Base-by-base conservation (phyloP, 2,888 invertebrate species). In the Gisinianus flammeolus region DNA sequence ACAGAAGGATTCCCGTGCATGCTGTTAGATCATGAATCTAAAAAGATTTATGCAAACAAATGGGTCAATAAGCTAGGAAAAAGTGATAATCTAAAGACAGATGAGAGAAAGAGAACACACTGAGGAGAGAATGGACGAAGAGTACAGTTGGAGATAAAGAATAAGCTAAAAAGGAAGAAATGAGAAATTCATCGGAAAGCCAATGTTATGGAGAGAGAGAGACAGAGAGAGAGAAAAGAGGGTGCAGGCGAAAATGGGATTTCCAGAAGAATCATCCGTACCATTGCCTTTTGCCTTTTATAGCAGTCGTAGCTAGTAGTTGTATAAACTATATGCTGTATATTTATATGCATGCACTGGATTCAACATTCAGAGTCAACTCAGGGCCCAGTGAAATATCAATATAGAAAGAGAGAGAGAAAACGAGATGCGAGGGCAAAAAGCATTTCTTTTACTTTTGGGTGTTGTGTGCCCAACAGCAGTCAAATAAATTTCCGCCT, bases 401-500 rank as follows among this genome's bases (percentile, higher is more conserved):
- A 24, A 12, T 62, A 26, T 62, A 31, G 66, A 66, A n/a, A 66
- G 64, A 64, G 64, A 16, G 64, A 64, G 26, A 22, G 16, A 31
- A 22, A 33, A 69, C 31, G 68, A 77, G 67, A 77, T n/a, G 66
- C 28, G 56, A 66, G 64, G 72, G 77, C 31, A 44, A 69, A 73
- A 78, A 78, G 69, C 69, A 78, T 73, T 78, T 78, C 73, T 73
- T 78, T 72, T 77, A 66, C 62, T 66, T 74, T 72, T 64, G 73
- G 73, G 73, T 73, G 73, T 75, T 75, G 67, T 67, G 66, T 75
- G 75, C 56, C 67, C 31, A 56, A 54, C 28, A 76, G 58, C 30
- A 78, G 77, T 78, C 74, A 78, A 78, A 78, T 78, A 78, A 78
- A 78, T 78, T 78, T 78, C 78, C 68, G 73, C 58, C 72, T 24